phyloP scores from a whole-genome alignment of 2,888 invertebrate species.

The Hyposoter didymator region DNA sequence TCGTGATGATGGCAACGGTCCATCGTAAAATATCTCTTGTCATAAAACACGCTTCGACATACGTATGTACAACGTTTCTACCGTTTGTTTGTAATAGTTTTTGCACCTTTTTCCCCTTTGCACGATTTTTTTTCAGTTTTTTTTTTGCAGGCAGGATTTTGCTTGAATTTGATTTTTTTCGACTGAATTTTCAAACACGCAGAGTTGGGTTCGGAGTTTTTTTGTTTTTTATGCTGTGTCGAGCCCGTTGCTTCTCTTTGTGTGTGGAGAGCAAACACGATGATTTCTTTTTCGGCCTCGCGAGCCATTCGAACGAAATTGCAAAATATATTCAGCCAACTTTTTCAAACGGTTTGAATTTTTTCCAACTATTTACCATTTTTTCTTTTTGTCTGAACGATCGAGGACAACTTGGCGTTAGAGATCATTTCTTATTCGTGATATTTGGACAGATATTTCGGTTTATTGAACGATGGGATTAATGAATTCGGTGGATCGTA shows the following conservation, averaged over 20 bases:
- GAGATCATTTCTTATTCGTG: too few species aligned
- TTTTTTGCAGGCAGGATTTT: neutral
- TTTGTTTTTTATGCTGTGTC: neutral
- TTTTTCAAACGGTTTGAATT: neutral
- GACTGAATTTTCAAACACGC: neutral
- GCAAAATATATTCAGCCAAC: neutral
- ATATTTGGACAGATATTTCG: neutral
- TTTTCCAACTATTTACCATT: too few species aligned
- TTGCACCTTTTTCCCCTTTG: neutral
- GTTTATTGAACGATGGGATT: neutral
- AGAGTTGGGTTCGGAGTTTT: neutral
- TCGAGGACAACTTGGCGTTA: too few species aligned
- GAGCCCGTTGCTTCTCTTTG: neutral
- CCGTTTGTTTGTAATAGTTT: neutral
- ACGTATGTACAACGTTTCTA: neutral
- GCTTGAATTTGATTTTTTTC: neutral
- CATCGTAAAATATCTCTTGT: constrained; percentile 51
- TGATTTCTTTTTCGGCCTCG: neutral
- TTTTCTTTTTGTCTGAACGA: too few species aligned
- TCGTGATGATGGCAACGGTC: constrained; percentile 55
- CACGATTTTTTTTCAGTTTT: neutral
- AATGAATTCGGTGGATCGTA: too few species aligned
- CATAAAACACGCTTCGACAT: constrained; percentile 16
- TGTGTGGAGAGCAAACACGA: neutral
- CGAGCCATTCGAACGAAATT: neutral